Evolutionary conservation across 35 echinoderm and acorn worm genomes (phyloP).

Genomic region (Stichopus chloronotus): DNA sequence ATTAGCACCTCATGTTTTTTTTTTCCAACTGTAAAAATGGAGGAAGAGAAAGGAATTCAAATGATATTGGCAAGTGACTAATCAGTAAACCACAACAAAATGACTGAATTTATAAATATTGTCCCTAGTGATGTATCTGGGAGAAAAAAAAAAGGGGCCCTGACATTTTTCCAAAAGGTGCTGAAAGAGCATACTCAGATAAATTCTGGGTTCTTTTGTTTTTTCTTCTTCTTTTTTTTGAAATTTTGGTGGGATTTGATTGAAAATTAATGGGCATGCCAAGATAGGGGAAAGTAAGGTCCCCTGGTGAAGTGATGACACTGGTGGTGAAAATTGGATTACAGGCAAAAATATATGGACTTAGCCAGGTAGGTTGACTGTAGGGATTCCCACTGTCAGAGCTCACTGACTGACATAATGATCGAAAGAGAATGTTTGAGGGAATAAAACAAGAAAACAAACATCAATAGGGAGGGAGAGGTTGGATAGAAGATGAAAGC

Average conservation of each 20-base stretch:
- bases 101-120: conserved; percentile 7
- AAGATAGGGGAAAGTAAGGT: background rate
- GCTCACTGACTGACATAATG: background rate
- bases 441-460: too few relatives aligned
- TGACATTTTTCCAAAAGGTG: conserved; percentile 8
- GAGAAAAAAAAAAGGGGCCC: background rate
- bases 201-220: background rate
- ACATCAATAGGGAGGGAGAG: too few relatives aligned
- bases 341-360: background rate
- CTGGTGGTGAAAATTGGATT: conserved; percentile 19
- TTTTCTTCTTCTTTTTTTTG: background rate
- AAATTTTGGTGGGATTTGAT: background rate
- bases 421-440: too few relatives aligned
- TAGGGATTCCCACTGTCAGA: background rate
- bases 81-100: conserved; percentile 42
- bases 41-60: background rate
- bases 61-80: background rate
- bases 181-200: conserved; percentile 36
- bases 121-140: background rate
- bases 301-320: background rate
- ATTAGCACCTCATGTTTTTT: conserved; percentile 32
- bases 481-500: too few relatives aligned
- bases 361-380: background rate
- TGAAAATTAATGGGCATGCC: background rate
- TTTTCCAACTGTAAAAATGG: conserved; percentile 28